phyloP scores from a whole-genome alignment of 2,113 vertebrate genomes.

The Etia nguti region DNA sequence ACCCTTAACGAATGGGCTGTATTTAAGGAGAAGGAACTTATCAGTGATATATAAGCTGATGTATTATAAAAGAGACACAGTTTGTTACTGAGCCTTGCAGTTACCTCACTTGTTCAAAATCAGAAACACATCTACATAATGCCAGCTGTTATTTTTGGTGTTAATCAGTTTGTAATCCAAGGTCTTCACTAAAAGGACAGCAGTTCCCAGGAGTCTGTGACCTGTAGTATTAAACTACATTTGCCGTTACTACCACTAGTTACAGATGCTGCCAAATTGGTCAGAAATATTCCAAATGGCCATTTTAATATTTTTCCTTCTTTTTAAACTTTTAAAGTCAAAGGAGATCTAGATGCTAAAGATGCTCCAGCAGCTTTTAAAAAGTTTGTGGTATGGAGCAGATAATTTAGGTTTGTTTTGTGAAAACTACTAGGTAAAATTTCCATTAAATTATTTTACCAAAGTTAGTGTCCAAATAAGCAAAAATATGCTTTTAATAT shows the following conservation, averaged over 20 bases:
- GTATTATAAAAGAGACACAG: neutral
- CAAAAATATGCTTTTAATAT: neutral
- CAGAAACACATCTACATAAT: neutral
- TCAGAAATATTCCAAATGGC: neutral
- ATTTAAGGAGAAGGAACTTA: neutral
- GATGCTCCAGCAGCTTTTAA: neutral
- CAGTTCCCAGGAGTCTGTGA: neutral
- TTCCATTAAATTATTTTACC: neutral
- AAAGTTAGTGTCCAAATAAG: neutral
- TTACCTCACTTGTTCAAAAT: neutral
- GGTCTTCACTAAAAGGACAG: neutral
- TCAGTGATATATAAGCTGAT: neutral
- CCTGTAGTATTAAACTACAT: fast-evolving
- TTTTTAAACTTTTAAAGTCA: neutral
- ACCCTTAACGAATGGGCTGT: neutral
- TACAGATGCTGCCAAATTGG: neutral
- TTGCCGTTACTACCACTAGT: neutral
- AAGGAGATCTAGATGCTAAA: neutral
- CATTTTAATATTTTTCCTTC: neutral
- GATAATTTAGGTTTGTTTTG: neutral
- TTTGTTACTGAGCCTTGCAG: neutral
- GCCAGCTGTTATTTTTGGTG: neutral
- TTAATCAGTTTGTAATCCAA: too few relatives aligned
- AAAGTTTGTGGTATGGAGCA: neutral
- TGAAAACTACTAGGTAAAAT: neutral